Base-by-base conservation (phyloP, 2,888 invertebrate genomes). In the Temnothorax rugatulus region DNA sequence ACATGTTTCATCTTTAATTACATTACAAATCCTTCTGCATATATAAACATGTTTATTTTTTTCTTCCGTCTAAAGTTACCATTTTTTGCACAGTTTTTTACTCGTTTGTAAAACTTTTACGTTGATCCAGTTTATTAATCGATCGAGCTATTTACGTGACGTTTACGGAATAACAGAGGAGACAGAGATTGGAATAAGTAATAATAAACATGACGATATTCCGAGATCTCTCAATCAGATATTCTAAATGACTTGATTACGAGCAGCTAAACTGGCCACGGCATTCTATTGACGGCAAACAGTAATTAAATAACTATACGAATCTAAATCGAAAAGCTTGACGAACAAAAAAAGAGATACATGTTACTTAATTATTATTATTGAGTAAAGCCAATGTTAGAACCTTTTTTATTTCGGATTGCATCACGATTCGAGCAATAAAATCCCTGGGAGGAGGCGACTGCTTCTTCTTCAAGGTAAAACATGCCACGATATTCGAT, bases 401-500 rank as follows among this genome's bases (percentile, higher is more conserved):
- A 79, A 25, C 34, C 25, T 44, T 81, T 79, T 81, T 81, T 73
- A 25, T 81, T 81, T 47, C 59, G 4, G 18, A 73, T 81, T 81
- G 47, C 79, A 59, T 81, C 79, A 81, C 38, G 79, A 59, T 44
- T 68, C 41, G 25, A 7, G 73, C 71, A 81, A 71, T 81, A 81
- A 81, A 79, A 73, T 81, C 38, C 34, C 18, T 47, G 79, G 73
- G 47, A 81, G 73, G 73, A 81, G 59, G 18, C 59, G 57, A 44
- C 57, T 69, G 57, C 59, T 81, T 73, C 71, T 81, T 73, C 71
- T 71, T 73, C 79, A 81, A 81, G 79, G 79, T 81, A 73, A 81
- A 59, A 81, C 79, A 57, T 73, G 79, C 79, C 47, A 73, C 71
- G 79, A 81, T 81, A 81, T 73, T 81, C 73, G 79, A 81, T 81